Evolutionary conservation across 2,797 vertebrate species (phyloP).

Genomic region (Rhyacichthys aspro): DNA sequence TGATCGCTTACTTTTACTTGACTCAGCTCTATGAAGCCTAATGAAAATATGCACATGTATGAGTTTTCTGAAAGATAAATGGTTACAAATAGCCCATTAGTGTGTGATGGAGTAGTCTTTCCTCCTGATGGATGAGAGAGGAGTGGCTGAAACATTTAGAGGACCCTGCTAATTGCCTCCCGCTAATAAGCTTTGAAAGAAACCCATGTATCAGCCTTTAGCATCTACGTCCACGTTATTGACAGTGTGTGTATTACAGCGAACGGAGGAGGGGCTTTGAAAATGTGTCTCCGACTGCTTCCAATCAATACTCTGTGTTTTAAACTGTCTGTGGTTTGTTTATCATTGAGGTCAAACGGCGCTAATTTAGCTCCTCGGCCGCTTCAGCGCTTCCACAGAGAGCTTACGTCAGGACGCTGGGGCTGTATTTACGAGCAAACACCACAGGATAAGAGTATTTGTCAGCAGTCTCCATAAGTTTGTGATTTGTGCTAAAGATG

Average conservation of each 20-base stretch:
- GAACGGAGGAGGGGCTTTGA: background rate
- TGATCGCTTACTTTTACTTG: no score
- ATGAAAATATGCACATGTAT: no score
- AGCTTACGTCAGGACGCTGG: background rate
- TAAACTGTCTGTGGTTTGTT: constrained; percentile 1
- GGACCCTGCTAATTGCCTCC: constrained; percentile 2
- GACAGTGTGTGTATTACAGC: background rate
- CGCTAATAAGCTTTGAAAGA: constrained; percentile 2
- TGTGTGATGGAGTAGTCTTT: background rate
- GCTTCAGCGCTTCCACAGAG: background rate
- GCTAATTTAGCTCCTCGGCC: background rate
- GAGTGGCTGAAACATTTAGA: background rate
- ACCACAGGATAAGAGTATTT: background rate
- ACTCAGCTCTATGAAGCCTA: no score
- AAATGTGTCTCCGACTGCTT: no score
- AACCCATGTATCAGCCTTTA: background rate
- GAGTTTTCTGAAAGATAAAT: background rate
- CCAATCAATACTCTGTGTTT: background rate
- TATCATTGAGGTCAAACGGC: background rate
- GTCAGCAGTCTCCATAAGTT: background rate
- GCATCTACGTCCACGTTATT: background rate
- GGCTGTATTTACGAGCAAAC: background rate
- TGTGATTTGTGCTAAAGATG: no score
- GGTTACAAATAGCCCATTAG: background rate
- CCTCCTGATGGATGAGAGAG: background rate